phyloP scores from a whole-genome alignment of 2,113 vertebrate species.

The Megaceryle torquata region DNA sequence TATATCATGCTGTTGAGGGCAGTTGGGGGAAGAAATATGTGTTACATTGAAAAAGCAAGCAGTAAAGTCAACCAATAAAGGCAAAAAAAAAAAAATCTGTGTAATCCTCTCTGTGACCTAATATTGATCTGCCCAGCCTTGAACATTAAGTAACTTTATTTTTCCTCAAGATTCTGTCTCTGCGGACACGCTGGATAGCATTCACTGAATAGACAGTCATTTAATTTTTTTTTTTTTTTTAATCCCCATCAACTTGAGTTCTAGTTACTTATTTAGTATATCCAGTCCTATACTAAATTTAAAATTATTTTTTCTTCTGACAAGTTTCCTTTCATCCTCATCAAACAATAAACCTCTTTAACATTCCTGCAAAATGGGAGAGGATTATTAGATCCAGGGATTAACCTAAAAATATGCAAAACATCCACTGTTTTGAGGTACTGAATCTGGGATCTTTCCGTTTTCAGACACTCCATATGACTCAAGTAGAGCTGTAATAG shows the following conservation, averaged over 20 bases:
- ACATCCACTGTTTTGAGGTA: not conserved
- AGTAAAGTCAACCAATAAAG: not conserved
- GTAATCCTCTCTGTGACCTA: not conserved
- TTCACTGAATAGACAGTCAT: not conserved
- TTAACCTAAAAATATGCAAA: conserved; percentile 51
- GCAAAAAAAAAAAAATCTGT: not conserved
- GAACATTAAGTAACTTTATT: not conserved
- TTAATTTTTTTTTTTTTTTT: not conserved
- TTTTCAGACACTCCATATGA: not conserved
- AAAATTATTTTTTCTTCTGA: not conserved
- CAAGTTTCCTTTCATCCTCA: not conserved
- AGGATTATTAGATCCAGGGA: conserved; percentile 21
- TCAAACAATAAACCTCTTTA: conserved; percentile 27
- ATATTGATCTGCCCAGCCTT: not conserved
- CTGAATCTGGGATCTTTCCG: conserved; percentile 3
- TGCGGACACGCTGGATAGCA: not conserved
- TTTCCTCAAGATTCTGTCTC: not conserved
- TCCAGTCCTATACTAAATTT: not conserved
- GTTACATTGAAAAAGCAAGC: not conserved
- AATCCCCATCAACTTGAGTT: not conserved
- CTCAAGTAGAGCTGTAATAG: not conserved
- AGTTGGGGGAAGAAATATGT: not conserved
- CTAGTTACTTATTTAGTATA: not conserved
- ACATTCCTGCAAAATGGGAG: conserved; percentile 13
- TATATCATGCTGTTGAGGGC: not conserved